A percentile compares a stretch with the other conserved stretches of the same genome.
phyloP scores from a whole-genome alignment of 2,113 vertebrate genomes.

The Excalfactoria chinensis region DNA sequence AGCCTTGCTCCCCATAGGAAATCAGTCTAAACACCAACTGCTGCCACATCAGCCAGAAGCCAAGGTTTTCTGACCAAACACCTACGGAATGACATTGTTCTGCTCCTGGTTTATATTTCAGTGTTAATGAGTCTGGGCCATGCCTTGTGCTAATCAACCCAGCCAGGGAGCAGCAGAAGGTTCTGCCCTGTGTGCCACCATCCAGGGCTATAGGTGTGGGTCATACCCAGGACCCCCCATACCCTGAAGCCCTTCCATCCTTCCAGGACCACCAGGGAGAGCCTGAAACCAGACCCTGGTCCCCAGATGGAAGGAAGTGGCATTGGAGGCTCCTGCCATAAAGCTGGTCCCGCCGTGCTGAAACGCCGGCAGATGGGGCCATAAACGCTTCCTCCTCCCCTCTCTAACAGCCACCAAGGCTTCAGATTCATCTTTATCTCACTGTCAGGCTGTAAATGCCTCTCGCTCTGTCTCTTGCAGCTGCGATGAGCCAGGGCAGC shows the following conservation, averaged over 20 bases:
- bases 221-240: background rate
- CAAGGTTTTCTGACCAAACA: too few species aligned
- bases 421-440: slow-evolving; percentile 78
- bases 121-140: slow-evolving; percentile 26
- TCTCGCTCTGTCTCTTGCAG: slow-evolving; percentile 71
- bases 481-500: slow-evolving; percentile 63
- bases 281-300: slow-evolving; percentile 75
- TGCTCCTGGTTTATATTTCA: too few species aligned
- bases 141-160: slow-evolving; percentile 9
- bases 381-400: slow-evolving; percentile 79
- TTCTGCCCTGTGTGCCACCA: background rate
- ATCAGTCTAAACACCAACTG: background rate
- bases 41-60: background rate
- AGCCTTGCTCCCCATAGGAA: too few species aligned
- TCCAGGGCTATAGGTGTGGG: background rate
- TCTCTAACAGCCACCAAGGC: slow-evolving; percentile 61
- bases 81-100: background rate
- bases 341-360: slow-evolving; percentile 72
- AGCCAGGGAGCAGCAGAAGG: background rate
- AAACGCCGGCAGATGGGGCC: slow-evolving; percentile 78
- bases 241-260: slow-evolving; percentile 63
- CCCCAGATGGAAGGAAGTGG: slow-evolving; percentile 77
- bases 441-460: slow-evolving; percentile 81
- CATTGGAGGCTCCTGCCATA: slow-evolving; percentile 74
- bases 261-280: slow-evolving; percentile 62